A percentile compares a stretch with the other conserved stretches of the same genome.
Evolutionary conservation across 2,797 vertebrate genomes (phyloP).

Genomic region (Mus minutoides): DNA sequence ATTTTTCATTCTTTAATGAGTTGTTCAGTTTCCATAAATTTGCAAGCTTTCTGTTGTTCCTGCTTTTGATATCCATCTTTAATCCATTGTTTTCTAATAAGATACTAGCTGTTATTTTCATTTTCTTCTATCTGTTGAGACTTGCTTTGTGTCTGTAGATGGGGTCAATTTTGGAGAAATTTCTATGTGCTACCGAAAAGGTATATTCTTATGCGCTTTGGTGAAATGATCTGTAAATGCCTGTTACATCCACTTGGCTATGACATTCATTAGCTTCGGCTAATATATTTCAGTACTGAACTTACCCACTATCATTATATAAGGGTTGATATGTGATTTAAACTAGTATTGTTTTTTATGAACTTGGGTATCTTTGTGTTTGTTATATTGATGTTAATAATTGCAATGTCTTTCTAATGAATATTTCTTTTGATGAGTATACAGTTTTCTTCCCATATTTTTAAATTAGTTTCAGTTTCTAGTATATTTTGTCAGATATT

Average conservation of each 20-base stretch:
- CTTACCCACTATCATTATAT: background rate
- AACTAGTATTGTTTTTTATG: background rate
- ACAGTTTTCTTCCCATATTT: background rate
- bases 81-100: no score
- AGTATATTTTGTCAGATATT: background rate
- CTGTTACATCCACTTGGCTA: background rate
- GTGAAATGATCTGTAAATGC: background rate
- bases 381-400: background rate
- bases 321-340: background rate
- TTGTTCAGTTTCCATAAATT: no score
- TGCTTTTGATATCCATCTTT: no score
- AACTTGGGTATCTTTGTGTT: background rate
- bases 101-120: no score
- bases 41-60: no score
- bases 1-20: background rate
- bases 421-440: background rate
- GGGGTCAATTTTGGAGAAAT: background rate
- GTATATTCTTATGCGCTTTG: background rate
- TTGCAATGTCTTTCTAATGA: background rate
- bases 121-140: no score
- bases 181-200: background rate
- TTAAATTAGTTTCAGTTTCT: background rate
- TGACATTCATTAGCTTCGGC: background rate
- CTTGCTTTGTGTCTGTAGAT: background rate
- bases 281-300: background rate